A percentile compares a stretch with the other conserved stretches of the same genome.
phyloP scores from a whole-genome alignment of 2,113 vertebrate species.

The Spilogale gracilis region DNA sequence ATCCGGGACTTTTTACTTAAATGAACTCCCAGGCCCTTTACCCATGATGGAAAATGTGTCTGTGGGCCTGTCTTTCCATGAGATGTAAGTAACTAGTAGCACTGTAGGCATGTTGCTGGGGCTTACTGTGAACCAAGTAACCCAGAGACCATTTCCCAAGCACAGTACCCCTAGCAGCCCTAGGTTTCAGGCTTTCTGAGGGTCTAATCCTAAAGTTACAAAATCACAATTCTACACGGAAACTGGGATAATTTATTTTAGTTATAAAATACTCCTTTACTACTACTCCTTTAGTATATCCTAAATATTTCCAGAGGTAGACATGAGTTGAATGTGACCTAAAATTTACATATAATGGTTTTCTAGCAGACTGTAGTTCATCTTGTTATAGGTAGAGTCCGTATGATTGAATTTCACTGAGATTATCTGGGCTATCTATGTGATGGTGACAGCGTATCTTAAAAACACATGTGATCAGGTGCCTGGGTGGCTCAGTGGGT shows the following conservation, averaged over 20 bases:
- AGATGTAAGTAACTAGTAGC: background rate
- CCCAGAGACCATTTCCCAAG: background rate
- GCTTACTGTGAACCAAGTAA: background rate
- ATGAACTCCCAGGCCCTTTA: background rate
- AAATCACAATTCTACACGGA: background rate
- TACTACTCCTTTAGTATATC: background rate
- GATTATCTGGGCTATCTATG: background rate
- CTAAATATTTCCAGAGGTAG: background rate
- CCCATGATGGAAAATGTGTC: background rate
- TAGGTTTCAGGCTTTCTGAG: background rate
- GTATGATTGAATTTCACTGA: background rate
- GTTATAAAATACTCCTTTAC: background rate
- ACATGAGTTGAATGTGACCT: background rate
- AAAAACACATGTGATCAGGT: background rate
- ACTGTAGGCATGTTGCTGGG: background rate
- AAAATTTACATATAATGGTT: background rate
- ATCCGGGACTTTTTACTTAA: background rate
- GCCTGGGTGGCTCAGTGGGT: too few species aligned
- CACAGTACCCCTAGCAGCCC: background rate
- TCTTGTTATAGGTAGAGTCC: background rate
- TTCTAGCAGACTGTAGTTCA: background rate
- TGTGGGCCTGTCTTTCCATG: background rate
- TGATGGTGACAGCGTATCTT: background rate
- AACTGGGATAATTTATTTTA: constrained; percentile 7
- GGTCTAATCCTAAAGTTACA: background rate